Base-by-base conservation (phyloP, 2,113 vertebrate genomes). In the Bubo scandiacus region DNA sequence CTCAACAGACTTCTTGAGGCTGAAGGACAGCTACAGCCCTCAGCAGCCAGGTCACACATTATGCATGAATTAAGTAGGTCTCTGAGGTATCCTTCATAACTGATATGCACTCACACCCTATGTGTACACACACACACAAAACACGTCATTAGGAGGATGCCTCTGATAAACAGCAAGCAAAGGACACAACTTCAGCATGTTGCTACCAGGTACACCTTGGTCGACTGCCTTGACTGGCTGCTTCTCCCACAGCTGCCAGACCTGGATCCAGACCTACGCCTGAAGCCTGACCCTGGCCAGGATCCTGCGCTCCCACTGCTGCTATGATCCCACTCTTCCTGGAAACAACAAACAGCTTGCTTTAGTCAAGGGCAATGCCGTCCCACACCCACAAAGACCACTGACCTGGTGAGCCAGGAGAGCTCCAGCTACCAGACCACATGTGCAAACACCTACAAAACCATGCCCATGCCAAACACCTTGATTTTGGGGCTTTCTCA, bases 321-420 rank as follows among this genome's bases (percentile, higher is more conserved):
- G 96, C 98, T 99, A 96, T 98, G 98, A 90, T 99, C 98, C 98
- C 98, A 98, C 55, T 98, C 98, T 78, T 98, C 98, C 98, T 99
- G 96, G 51, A 97, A 91, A 88, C 47, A 84, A 86, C 52, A 96
- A 96, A 96, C 90, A 96, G 43, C 71, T 47, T 0, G 3, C 86
- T 97, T 97, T 92, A 94, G 90, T 91, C 55, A 62, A 68, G 63
- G n/a, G 57, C 52, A 82, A 10, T 3, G 5, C 68, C 0, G 0
- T 27, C 32, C 62, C 11, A 3, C 26, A 36, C 27, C 23, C 82
- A 66, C 23, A 42, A 54, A 67, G 87, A 9, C 7, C 42, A 77
- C 22, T 0, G 1, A 29, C 20, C 11, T 3, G 4, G n/a, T 1
- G 12, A 38, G n/a, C 47, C 14, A 30, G 67, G 34, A 87, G 40